A percentile compares a stretch with the other conserved stretches of the same genome.
phyloP scores from a whole-genome alignment of 2,113 vertebrate species.

The Xenus cinereus region DNA sequence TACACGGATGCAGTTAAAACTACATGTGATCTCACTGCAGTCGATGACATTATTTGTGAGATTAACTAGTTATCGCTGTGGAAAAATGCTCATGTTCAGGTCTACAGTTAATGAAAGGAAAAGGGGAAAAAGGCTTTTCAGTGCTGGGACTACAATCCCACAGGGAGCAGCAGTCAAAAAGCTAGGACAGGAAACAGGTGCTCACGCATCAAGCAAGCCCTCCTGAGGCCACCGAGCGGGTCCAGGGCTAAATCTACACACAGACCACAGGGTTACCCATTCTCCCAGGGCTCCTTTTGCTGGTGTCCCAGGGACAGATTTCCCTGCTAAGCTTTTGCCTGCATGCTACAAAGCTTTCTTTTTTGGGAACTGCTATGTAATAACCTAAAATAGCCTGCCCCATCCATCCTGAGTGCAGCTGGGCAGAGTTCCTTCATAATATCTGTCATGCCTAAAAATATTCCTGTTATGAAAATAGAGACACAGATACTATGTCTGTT shows the following conservation, averaged over 20 bases:
- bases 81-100: not conserved
- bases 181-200: not conserved
- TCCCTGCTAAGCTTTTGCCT: not conserved
- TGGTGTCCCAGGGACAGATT: not conserved
- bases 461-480: constrained; percentile 45
- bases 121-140: not conserved
- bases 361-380: constrained; percentile 47
- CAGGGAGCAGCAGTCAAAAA: not conserved
- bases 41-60: not conserved
- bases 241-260: not conserved
- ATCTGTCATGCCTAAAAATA: constrained; percentile 68
- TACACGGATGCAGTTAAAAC: not conserved
- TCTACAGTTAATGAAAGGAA: not conserved
- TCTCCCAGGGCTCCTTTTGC: not conserved
- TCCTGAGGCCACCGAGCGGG: not conserved
- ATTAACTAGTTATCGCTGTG: not conserved
- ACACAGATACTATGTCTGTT: not conserved
- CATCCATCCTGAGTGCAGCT: constrained; percentile 26
- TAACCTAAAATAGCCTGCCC: constrained; percentile 35
- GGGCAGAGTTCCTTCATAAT: constrained; percentile 40
- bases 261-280: not conserved
- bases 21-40: not conserved
- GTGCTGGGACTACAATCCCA: not conserved
- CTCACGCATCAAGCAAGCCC: not conserved
- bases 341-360: constrained; percentile 1